Evolutionary conservation across 2,113 vertebrate species (phyloP).

Genomic region (Dasyornis broadbenti): DNA sequence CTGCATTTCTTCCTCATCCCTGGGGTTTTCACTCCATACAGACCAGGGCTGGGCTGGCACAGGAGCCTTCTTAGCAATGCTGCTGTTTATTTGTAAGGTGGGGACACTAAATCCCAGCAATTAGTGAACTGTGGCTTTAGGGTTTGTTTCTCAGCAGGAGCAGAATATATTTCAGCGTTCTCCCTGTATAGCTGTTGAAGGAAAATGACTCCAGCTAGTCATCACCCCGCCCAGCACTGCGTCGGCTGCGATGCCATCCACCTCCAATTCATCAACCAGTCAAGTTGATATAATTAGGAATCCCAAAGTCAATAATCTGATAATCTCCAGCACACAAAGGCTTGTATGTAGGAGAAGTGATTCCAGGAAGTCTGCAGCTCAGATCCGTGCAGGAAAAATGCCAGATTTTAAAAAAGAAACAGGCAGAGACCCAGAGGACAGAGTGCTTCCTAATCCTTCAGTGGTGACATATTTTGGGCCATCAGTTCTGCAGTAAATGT

Average conservation of each 20-base stretch:
- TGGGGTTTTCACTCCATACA: not conserved
- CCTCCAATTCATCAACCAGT: constrained; percentile 47
- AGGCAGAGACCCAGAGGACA: constrained; percentile 42
- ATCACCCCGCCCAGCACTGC: not conserved
- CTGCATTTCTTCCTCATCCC: not conserved
- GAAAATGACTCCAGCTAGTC: not conserved
- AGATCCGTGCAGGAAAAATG: constrained; percentile 27
- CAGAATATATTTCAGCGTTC: not conserved
- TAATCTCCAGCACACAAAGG: constrained; percentile 36
- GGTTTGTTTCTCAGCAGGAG: constrained; percentile 12
- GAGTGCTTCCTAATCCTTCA: constrained; percentile 20
- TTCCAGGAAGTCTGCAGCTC: constrained; percentile 36
- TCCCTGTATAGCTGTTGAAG: not conserved
- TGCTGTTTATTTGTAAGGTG: not conserved
- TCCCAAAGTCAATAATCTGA: constrained; percentile 50
- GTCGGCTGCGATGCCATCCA: not conserved
- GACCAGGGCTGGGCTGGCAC: not conserved
- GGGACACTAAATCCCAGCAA: not conserved
- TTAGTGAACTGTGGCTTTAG: not conserved
- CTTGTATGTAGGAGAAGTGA: constrained; percentile 26
- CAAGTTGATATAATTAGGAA: constrained; percentile 42
- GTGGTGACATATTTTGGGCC: constrained; percentile 30
- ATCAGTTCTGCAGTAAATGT: constrained; percentile 26
- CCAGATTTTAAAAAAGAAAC: constrained; percentile 55
- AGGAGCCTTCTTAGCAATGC: not conserved